A percentile compares a stretch with the other conserved stretches of the same genome.
Evolutionary conservation across 2,888 invertebrate species (phyloP).

Genomic region (Anoplius nigerrimus): DNA sequence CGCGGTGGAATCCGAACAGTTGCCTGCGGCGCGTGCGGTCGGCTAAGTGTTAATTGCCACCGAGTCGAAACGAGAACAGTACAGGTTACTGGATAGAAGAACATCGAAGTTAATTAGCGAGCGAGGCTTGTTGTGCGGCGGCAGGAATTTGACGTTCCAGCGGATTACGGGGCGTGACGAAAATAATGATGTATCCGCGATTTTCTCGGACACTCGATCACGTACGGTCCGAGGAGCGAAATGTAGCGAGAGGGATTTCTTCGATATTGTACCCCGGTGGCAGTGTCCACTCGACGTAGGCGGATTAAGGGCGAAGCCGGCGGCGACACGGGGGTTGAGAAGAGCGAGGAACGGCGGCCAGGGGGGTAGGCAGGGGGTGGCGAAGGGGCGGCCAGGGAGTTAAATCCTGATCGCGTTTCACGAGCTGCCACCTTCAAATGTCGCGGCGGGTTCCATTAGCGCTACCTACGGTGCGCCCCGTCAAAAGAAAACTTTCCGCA

Average conservation of each 20-base stretch:
- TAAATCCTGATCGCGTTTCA: slow-evolving; percentile 73
- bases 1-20: too few species aligned
- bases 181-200: slow-evolving; percentile 30
- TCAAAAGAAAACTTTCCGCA: slow-evolving; percentile 63
- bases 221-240: slow-evolving; percentile 24
- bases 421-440: slow-evolving; percentile 73
- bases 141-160: slow-evolving; percentile 36
- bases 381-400: slow-evolving; percentile 22
- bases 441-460: slow-evolving; percentile 66
- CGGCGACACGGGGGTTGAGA: slow-evolving; percentile 21
- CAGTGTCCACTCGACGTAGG: slow-evolving; percentile 56
- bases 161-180: slow-evolving; percentile 45
- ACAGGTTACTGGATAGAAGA: slow-evolving; percentile 1
- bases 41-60: too few species aligned
- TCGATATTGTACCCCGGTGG: slow-evolving; percentile 32
- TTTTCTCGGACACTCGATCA: slow-evolving; percentile 18
- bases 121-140: background rate
- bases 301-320: slow-evolving; percentile 46
- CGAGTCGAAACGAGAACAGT: background rate
- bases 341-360: slow-evolving; percentile 31
- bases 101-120: background rate
- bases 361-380: too few species aligned
- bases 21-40: too few species aligned
- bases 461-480: slow-evolving; percentile 57
- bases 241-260: slow-evolving; percentile 21